Conservation (phyloP, 2,797 vertebrate species). For the Artibeus lituratus region DNA sequence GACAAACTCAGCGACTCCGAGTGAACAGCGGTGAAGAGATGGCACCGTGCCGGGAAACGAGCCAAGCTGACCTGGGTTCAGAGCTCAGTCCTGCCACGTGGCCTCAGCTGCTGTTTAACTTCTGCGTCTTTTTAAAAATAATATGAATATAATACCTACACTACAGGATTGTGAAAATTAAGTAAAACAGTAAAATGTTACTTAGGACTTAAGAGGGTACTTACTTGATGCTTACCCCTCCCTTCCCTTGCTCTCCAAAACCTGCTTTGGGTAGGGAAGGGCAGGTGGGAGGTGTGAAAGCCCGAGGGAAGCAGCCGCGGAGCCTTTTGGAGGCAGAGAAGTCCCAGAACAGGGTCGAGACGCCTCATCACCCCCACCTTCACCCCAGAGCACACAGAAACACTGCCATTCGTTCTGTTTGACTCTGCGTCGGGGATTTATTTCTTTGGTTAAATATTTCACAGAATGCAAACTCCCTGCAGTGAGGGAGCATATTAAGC, state of each 20-base stretch:
- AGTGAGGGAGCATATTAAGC: background rate
- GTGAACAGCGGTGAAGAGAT: background rate
- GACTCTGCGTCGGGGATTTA: background rate
- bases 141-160: background rate
- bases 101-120: background rate
- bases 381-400: background rate
- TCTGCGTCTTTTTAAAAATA: background rate
- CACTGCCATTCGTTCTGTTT: background rate
- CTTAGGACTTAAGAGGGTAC: background rate
- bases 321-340: background rate
- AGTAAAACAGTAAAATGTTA: background rate
- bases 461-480: background rate
- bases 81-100: background rate
- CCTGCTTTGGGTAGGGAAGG: background rate
- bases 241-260: background rate
- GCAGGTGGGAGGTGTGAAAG: background rate
- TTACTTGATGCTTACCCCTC: background rate
- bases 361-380: background rate
- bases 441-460: background rate
- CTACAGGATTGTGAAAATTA: background rate
- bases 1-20: background rate
- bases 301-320: background rate
- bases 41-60: background rate
- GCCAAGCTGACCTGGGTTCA: background rate
- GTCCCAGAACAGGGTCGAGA: background rate